Conservation (phyloP, 2,113 vertebrate genomes). For the Bujurquina vittata region DNA sequence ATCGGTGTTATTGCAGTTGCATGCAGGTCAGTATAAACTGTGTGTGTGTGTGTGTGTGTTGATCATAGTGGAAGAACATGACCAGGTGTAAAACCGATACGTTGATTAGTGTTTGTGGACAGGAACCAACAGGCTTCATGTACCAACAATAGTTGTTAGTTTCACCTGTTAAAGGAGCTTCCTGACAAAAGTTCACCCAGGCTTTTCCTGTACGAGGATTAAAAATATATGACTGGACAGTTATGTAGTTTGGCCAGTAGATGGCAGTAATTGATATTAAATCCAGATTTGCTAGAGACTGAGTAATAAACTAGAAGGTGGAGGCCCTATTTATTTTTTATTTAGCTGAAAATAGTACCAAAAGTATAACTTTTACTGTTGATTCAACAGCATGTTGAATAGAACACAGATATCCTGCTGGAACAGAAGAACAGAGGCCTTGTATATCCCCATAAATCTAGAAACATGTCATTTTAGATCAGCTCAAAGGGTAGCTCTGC, state of each 20-base stretch:
- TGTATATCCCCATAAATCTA: constrained; percentile 38
- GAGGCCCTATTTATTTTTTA: not conserved
- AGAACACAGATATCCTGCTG: not conserved
- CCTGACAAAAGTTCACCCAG: not conserved
- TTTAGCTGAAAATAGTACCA: not conserved
- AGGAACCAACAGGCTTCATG: not conserved
- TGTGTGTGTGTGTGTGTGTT: not conserved
- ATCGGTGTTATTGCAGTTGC: no score
- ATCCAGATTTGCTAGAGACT: not conserved
- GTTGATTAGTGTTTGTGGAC: not conserved
- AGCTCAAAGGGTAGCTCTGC: constrained; percentile 37
- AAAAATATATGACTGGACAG: not conserved
- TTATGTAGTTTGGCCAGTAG: constrained; percentile 44
- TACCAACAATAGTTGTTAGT: not conserved
- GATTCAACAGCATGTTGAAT: not conserved
- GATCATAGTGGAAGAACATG: not conserved
- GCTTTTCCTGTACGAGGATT: not conserved
- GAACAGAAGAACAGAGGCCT: not conserved
- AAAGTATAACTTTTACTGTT: not conserved
- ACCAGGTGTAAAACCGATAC: not conserved
- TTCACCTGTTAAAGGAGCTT: not conserved
- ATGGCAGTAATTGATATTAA: constrained; percentile 47
- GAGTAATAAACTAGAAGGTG: not conserved
- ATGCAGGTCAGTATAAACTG: no score
- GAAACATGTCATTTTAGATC: constrained; percentile 36